These are phyloP conservation scores for Drosophila formosana DNA, from an alignment of 2,888 invertebrate species.

Conservation along the genomic window DNA sequence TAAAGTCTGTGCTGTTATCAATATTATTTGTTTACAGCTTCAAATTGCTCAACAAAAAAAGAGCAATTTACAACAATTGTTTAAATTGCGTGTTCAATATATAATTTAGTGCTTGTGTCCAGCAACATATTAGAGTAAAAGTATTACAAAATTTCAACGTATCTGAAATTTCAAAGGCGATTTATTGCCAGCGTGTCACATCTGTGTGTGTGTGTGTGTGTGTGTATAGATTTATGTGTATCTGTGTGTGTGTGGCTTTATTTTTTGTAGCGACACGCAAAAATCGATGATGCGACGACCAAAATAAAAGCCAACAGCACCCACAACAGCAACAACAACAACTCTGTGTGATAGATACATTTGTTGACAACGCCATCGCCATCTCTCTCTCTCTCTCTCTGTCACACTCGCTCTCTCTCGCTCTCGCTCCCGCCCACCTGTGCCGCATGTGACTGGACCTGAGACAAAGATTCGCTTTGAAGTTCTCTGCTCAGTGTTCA, in stretches of 20 bases:
- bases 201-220: slow-evolving; percentile 7
- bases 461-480: slow-evolving; percentile 35
- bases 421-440: not conserved
- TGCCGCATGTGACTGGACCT: slow-evolving; percentile 36
- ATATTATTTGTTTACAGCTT: no score
- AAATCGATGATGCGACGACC: slow-evolving; percentile 77
- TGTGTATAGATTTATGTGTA: slow-evolving; percentile 1
- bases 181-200: slow-evolving; percentile 59
- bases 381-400: not conserved
- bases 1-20: no score
- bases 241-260: slow-evolving; percentile 22
- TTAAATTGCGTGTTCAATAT: no score
- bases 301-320: slow-evolving; percentile 69
- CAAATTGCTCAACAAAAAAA: no score
- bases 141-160: slow-evolving; percentile 27
- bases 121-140: slow-evolving; percentile 4
- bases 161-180: slow-evolving; percentile 69
- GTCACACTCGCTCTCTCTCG: not conserved
- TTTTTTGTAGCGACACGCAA: slow-evolving; percentile 47
- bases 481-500: slow-evolving; percentile 10
- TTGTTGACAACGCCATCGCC: slow-evolving; percentile 8
- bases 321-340: slow-evolving; percentile 54
- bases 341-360: slow-evolving; percentile 51
- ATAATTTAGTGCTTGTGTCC: slow-evolving; percentile 1
- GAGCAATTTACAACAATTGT: no score